Conservation (phyloP, 2,888 invertebrate species). For the Adineta ricciae region DNA sequence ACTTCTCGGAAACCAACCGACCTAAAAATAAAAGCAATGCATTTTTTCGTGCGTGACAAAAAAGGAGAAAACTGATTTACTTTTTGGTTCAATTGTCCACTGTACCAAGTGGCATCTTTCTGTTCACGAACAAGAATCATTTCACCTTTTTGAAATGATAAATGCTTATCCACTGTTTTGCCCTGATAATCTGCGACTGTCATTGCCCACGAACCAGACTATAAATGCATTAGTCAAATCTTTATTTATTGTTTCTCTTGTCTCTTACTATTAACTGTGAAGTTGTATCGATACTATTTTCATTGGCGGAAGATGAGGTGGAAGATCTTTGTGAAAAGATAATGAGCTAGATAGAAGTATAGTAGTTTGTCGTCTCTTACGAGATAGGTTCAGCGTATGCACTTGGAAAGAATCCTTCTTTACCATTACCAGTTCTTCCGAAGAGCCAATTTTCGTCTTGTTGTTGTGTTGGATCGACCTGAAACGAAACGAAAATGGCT, state of each 20-base stretch:
- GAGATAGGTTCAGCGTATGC: neutral
- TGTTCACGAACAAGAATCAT: neutral
- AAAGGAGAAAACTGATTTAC: neutral
- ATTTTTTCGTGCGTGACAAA: neutral
- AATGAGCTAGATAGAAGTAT: too few relatives aligned
- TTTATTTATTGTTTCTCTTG: too few relatives aligned
- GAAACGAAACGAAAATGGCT: neutral
- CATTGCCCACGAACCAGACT: neutral
- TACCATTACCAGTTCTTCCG: neutral
- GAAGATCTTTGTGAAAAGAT: neutral
- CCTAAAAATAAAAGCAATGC: neutral
- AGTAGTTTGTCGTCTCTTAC: neutral
- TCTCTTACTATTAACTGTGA: neutral
- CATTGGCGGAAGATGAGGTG: neutral
- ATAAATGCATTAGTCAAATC: neutral
- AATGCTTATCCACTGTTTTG: neutral
- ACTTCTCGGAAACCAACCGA: neutral
- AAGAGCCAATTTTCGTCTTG: neutral
- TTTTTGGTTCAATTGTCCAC: neutral
- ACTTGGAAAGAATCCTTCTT: neutral
- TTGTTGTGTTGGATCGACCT: neutral
- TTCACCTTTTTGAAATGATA: constrained; percentile 1
- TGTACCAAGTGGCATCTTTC: neutral
- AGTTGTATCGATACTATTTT: neutral
- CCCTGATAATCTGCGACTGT: neutral